Conservation (phyloP, 64 coral and sea anemone genomes). For the Trachythela sp. region DNA sequence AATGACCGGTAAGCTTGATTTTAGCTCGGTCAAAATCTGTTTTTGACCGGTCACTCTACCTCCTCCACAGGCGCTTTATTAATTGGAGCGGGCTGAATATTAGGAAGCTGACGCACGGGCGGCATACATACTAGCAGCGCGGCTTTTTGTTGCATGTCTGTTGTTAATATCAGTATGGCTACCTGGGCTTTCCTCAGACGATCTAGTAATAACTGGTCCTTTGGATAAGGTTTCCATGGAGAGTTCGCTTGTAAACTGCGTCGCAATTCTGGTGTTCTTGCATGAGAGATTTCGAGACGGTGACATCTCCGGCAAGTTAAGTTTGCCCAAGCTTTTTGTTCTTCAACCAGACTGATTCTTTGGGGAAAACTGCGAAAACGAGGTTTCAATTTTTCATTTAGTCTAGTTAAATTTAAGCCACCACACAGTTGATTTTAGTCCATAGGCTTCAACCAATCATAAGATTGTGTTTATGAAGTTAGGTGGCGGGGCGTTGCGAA, state of each 20-base stretch:
- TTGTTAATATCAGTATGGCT: constrained; percentile 91
- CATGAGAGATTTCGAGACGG: constrained; percentile 77
- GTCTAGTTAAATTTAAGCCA: background rate
- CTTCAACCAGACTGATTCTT: constrained; percentile 66
- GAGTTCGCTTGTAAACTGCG: constrained; percentile 76
- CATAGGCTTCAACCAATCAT: background rate
- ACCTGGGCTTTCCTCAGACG: constrained; percentile 75
- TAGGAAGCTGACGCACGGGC: too few species aligned
- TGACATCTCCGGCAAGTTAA: constrained; percentile 80
- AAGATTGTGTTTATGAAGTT: background rate
- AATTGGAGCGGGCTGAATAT: too few species aligned
- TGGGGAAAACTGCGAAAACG: constrained; percentile 62
- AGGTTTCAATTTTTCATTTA: background rate
- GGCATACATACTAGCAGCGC: constrained; percentile 95
- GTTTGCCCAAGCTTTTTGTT: constrained; percentile 74
- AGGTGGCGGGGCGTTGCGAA: too few species aligned
- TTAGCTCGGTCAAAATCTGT: too few species aligned
- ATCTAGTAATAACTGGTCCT: constrained; percentile 82
- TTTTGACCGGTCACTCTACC: too few species aligned
- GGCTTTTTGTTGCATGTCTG: constrained; percentile 78
- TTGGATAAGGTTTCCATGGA: constrained; percentile 98
- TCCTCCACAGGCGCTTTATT: too few species aligned
- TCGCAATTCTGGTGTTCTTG: constrained; percentile 88
- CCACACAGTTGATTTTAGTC: background rate
- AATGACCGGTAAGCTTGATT: too few species aligned